phyloP scores from a whole-genome alignment of 2,113 vertebrate genomes.

The Athene cunicularia region DNA sequence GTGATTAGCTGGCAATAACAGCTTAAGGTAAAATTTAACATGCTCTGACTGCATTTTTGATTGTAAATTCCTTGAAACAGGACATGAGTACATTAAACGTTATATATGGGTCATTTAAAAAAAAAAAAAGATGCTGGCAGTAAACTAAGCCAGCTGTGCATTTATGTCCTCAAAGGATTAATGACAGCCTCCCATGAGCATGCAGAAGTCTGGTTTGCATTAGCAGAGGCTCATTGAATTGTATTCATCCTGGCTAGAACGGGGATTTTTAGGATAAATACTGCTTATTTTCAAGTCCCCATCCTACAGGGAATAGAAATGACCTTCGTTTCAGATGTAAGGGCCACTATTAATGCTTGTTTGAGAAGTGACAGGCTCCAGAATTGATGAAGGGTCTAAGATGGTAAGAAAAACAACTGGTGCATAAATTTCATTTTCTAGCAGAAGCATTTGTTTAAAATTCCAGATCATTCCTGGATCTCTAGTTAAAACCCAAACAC shows the following conservation, averaged over 20 bases:
- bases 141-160: background rate
- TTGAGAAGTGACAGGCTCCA: background rate
- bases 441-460: slow-evolving; percentile 6
- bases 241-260: background rate
- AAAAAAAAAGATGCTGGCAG: background rate
- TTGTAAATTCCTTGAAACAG: background rate
- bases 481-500: background rate
- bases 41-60: background rate
- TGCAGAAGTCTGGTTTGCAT: slow-evolving; percentile 22
- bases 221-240: background rate
- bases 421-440: background rate
- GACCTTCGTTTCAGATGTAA: background rate
- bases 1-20: background rate
- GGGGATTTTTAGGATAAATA: background rate
- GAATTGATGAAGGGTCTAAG: background rate
- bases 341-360: background rate
- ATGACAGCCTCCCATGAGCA: background rate
- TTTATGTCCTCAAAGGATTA: background rate
- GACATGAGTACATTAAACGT: background rate
- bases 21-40: background rate
- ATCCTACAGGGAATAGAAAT: background rate
- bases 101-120: background rate
- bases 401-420: background rate
- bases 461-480: background rate
- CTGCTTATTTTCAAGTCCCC: background rate